phyloP scores from a whole-genome alignment of 2,113 vertebrate species.

The Daubentonia madagascariensis region DNA sequence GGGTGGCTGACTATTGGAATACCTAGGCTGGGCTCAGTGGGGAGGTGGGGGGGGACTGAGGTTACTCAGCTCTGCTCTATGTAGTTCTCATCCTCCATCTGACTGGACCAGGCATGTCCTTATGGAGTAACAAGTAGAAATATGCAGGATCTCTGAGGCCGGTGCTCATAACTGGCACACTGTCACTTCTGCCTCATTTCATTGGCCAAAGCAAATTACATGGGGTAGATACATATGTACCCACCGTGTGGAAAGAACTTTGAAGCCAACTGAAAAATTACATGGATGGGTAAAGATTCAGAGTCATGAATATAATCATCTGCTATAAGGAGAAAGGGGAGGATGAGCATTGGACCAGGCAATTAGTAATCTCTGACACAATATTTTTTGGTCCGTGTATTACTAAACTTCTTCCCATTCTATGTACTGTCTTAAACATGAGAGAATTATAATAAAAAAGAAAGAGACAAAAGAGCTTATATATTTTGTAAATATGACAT shows the following conservation, averaged over 20 bases:
- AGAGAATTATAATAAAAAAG: not conserved
- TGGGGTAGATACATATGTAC: not conserved
- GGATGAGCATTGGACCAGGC: not conserved
- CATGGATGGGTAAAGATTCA: not conserved
- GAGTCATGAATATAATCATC: not conserved
- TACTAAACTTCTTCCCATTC: not conserved
- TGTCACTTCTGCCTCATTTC: not conserved
- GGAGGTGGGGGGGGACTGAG: not conserved
- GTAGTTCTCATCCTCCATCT: not conserved
- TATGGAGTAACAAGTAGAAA: not conserved
- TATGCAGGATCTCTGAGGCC: not conserved
- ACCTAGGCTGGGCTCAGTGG: not conserved
- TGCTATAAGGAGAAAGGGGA: not conserved
- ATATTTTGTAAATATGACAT: not conserved
- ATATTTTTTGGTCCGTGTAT: not conserved
- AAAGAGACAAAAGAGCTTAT: not conserved
- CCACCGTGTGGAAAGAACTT: not conserved
- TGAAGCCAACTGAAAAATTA: not conserved
- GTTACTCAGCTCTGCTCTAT: not conserved
- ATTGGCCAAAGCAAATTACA: not conserved
- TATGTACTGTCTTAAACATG: not conserved
- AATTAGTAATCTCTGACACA: not conserved
- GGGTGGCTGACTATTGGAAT: not conserved
- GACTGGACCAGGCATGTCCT: not conserved
- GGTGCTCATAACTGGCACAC: not conserved